Conservation (phyloP, 2,113 vertebrate genomes). For the Amazona guildingii region DNA sequence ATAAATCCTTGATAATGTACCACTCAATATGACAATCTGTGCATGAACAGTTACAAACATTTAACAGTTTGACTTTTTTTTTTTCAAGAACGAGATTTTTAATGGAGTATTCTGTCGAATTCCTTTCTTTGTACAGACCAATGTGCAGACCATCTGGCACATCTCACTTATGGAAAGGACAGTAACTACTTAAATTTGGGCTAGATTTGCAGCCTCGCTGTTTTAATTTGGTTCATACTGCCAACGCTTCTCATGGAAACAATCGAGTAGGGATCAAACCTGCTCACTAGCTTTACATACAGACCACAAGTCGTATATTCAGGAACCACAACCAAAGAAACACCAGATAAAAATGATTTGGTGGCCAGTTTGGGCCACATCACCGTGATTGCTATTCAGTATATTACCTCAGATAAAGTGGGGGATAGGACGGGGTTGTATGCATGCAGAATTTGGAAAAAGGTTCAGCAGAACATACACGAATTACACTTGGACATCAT, state of each 20-base stretch:
- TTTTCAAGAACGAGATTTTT: background rate
- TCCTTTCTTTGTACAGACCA: background rate
- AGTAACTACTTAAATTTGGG: background rate
- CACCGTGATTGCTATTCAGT: background rate
- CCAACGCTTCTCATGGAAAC: background rate
- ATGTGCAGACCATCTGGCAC: background rate
- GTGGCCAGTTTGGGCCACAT: background rate
- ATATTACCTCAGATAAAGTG: background rate
- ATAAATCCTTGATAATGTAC: background rate
- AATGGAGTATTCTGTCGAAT: background rate
- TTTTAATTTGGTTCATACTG: background rate
- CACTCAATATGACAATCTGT: background rate
- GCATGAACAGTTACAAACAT: background rate
- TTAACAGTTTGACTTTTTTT: background rate
- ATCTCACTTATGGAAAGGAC: background rate
- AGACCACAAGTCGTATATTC: background rate
- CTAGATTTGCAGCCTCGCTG: background rate
- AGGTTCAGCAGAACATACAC: background rate
- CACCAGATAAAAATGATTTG: background rate
- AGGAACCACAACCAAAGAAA: background rate
- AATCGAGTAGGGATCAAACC: background rate
- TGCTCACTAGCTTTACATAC: background rate
- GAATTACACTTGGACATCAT: background rate
- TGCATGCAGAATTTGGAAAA: background rate
- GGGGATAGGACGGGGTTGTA: fast-evolving